phyloP scores from a whole-genome alignment of 1,140 invertebrate species.

The Aphidius gifuensis region DNA sequence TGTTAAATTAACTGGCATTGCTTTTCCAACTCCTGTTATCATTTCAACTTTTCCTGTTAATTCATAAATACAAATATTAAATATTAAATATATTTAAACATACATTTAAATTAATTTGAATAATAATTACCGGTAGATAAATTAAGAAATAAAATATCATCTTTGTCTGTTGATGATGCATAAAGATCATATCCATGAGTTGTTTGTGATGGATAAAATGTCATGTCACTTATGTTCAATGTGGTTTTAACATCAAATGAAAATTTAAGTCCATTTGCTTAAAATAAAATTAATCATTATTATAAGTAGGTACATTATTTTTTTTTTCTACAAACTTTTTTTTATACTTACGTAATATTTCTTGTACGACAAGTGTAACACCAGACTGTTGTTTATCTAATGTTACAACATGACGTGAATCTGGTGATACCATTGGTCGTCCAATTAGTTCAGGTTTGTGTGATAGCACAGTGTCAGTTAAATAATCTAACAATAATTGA shows the following conservation, averaged over 20 bases:
- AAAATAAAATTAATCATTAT: slow-evolving; percentile 29
- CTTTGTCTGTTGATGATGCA: slow-evolving; percentile 70
- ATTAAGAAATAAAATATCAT: slow-evolving; percentile 74
- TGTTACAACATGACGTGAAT: slow-evolving; percentile 69
- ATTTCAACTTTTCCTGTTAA: slow-evolving; percentile 71
- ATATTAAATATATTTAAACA: background rate
- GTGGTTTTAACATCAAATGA: slow-evolving; percentile 77
- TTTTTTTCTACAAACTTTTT: background rate
- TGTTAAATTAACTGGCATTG: slow-evolving; percentile 58
- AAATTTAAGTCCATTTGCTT: slow-evolving; percentile 67
- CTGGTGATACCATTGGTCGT: slow-evolving; percentile 69
- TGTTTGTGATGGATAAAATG: slow-evolving; percentile 73
- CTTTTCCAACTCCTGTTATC: slow-evolving; percentile 70
- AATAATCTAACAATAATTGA: slow-evolving; percentile 72
- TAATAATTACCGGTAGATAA: slow-evolving; percentile 64
- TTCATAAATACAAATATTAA: background rate
- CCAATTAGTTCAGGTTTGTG: slow-evolving; percentile 66
- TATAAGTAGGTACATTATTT: slow-evolving; percentile 4
- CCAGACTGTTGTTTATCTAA: slow-evolving; percentile 61
- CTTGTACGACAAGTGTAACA: slow-evolving; percentile 71
- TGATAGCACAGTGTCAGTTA: slow-evolving; percentile 71
- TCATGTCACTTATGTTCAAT: slow-evolving; percentile 72
- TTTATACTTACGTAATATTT: slow-evolving; percentile 60
- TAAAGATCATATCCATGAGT: slow-evolving; percentile 77
- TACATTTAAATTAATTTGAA: slow-evolving; percentile 2